These are phyloP conservation scores for Agraylea sexmaculata DNA, from an alignment of 1,140 invertebrate genomes.

Conservation along the genomic window DNA sequence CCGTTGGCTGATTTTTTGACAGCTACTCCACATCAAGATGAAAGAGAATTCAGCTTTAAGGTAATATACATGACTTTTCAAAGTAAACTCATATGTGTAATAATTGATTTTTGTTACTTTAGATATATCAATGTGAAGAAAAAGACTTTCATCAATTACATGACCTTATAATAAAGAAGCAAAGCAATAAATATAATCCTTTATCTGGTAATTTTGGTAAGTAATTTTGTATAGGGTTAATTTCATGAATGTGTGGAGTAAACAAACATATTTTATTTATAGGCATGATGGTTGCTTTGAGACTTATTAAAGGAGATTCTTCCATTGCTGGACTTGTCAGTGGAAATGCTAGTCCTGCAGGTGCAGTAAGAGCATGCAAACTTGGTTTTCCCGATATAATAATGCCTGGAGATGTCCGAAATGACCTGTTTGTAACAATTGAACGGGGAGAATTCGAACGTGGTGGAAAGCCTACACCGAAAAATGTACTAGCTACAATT, in stretches of 20 bases:
- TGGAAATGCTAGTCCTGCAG: conserved; percentile 28
- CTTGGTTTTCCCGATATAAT: conserved; percentile 90
- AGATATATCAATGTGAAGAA: conserved; percentile 78
- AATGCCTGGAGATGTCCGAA: conserved; percentile 89
- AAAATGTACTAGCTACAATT: conserved; percentile 85
- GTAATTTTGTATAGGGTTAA: conserved; percentile 6
- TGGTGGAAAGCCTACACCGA: conserved; percentile 88
- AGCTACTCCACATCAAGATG: conserved; percentile 46
- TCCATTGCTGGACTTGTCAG: conserved; percentile 30
- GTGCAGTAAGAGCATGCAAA: conserved; percentile 74
- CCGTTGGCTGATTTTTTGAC: conserved; percentile 48
- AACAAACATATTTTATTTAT: conserved; percentile 15
- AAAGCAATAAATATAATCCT: conserved; percentile 70
- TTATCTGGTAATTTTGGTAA: conserved; percentile 61
- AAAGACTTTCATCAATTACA: conserved; percentile 84
- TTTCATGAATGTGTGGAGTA: not conserved
- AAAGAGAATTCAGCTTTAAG: conserved; percentile 61
- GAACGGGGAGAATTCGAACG: conserved; percentile 84
- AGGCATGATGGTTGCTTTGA: conserved; percentile 36
- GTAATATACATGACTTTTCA: conserved; percentile 25
- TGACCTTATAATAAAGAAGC: conserved; percentile 74
- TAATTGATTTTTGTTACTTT: conserved; percentile 16
- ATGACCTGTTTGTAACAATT: conserved; percentile 87
- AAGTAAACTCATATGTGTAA: not conserved
- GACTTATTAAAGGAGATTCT: conserved; percentile 30